Evolutionary conservation across 1,140 invertebrate species (phyloP).

Genomic region (Drosophila grimshawi): DNA sequence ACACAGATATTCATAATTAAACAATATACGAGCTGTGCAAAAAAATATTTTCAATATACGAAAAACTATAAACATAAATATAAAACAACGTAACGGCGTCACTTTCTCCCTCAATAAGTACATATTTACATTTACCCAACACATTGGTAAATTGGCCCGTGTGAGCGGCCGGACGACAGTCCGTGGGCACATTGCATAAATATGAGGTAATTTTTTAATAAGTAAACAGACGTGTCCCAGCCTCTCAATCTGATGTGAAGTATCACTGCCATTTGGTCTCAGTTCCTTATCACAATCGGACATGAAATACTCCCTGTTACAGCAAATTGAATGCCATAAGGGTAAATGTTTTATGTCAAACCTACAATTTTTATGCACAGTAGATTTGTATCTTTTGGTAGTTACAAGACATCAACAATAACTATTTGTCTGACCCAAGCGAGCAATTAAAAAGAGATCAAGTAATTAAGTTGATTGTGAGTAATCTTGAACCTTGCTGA

Average conservation of each 20-base stretch:
- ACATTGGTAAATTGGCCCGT: conserved; percentile 24
- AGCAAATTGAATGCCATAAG: background rate
- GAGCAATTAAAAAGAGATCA: conserved; percentile 8
- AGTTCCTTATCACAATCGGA: conserved; percentile 24
- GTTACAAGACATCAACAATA: background rate
- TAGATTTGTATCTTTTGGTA: background rate
- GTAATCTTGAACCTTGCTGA: conserved; percentile 14
- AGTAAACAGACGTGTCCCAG: conserved; percentile 18
- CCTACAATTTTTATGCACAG: background rate
- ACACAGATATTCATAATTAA: conserved; percentile 15
- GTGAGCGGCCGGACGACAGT: conserved; percentile 4
- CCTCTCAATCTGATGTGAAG: conserved; percentile 11
- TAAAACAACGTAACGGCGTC: conserved; percentile 25
- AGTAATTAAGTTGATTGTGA: conserved; percentile 4
- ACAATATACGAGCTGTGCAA: conserved; percentile 44
- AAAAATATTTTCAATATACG: conserved; percentile 41
- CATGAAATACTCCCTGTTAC: conserved; percentile 3
- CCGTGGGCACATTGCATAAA: conserved; percentile 35
- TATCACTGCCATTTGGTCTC: conserved; percentile 17
- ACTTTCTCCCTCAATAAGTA: conserved; percentile 45
- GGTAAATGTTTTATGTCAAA: background rate
- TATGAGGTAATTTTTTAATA: conserved; percentile 35
- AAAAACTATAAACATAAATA: conserved; percentile 29
- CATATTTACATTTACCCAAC: conserved; percentile 40
- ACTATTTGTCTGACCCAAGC: background rate